Evolutionary conservation across 2,797 vertebrate species (phyloP).

Genomic region (Argyrosomus regius): DNA sequence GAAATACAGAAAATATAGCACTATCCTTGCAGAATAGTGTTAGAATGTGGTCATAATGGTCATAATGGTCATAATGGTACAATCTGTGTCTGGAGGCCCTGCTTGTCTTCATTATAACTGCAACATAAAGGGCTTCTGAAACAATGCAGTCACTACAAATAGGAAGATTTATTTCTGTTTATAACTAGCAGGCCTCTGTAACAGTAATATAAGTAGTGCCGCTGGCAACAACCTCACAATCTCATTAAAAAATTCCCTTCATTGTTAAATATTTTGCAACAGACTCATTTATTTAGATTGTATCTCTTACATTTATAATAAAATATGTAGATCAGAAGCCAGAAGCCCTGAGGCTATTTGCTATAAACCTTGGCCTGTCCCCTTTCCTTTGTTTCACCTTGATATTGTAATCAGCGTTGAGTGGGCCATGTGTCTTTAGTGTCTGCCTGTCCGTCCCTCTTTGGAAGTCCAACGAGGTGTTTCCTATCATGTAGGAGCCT

Average conservation of each 20-base stretch:
- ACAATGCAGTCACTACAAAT: constrained; percentile 11
- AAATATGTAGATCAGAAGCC: constrained; percentile 17
- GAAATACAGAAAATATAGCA: not conserved
- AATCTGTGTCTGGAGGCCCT: not conserved
- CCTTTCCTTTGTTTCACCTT: constrained; percentile 84
- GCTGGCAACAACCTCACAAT: not conserved
- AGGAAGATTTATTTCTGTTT: constrained; percentile 3
- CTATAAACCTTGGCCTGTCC: not conserved
- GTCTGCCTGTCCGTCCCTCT: constrained; percentile 87
- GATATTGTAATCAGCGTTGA: constrained; percentile 91
- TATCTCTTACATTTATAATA: constrained; percentile 10
- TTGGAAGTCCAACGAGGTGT: constrained; percentile 92
- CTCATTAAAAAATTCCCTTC: not conserved
- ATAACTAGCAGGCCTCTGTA: not conserved
- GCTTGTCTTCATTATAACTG: not conserved
- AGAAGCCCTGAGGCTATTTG: not conserved
- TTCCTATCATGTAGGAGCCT: constrained; percentile 88
- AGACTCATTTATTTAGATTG: constrained; percentile 9
- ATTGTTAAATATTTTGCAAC: constrained; percentile 7
- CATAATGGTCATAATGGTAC: not conserved
- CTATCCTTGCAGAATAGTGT: constrained; percentile 1
- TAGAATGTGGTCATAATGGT: constrained; percentile 11
- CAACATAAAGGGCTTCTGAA: not conserved
- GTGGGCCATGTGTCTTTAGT: constrained; percentile 88
- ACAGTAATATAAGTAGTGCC: not conserved